Conservation (phyloP, 2,113 vertebrate species). For the Galemys pyrenaicus region DNA sequence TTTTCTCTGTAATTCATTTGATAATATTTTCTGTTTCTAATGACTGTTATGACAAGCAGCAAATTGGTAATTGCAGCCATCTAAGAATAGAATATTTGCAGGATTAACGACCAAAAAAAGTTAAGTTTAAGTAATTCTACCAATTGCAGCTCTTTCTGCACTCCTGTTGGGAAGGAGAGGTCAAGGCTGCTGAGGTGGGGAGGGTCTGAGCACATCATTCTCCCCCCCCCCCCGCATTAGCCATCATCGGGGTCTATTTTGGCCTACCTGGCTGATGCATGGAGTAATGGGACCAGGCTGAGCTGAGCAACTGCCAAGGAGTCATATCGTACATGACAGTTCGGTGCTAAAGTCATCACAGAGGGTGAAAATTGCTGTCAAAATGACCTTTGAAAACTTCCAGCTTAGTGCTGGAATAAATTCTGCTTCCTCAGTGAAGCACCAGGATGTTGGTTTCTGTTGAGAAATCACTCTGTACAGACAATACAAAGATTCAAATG, state of each 20-base stretch:
- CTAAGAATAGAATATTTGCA: conserved; percentile 52
- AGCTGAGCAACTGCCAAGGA: not conserved
- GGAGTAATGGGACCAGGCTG: not conserved
- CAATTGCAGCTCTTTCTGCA: not conserved
- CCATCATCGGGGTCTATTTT: not conserved
- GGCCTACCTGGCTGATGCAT: not conserved
- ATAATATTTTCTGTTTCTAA: conserved; percentile 59
- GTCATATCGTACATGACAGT: not conserved
- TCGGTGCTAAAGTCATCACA: conserved; percentile 5
- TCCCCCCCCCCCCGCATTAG: not conserved
- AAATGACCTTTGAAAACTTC: conserved; percentile 16
- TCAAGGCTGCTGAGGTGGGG: not conserved
- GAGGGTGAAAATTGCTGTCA: not conserved
- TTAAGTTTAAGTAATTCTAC: conserved; percentile 46
- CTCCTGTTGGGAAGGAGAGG: not conserved
- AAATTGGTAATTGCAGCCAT: conserved; percentile 60
- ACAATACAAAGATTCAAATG: not conserved
- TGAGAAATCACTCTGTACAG: conserved; percentile 1
- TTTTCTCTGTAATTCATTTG: conserved; percentile 14
- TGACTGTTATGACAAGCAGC: conserved; percentile 59
- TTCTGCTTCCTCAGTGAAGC: not conserved
- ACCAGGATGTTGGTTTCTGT: not conserved
- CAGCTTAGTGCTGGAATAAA: not conserved
- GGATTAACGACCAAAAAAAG: conserved; percentile 47
- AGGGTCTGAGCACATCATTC: not conserved